Base-by-base conservation (phyloP, 2,797 vertebrate genomes). In the Galago senegalensis region DNA sequence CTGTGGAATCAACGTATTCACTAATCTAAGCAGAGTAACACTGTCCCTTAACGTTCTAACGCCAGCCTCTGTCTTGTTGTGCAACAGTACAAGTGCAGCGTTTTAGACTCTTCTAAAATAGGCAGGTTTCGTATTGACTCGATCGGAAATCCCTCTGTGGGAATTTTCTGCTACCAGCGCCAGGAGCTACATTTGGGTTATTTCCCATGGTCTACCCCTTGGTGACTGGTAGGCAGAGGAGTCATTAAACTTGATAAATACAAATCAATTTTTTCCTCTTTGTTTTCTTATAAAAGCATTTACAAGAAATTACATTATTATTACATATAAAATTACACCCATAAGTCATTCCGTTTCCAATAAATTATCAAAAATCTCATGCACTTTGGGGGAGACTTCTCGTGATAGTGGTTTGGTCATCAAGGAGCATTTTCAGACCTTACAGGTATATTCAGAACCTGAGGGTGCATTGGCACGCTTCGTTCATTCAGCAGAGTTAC, bases 101-200 rank as follows among this genome's bases (percentile, higher is more conserved):
- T 93, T 85, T 89, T 73, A 46, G 46, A 63, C 85, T 84, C 87
- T 21, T 95, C 56, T 80, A 82, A 80, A 85, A 73, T 83, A 63
- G 85, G 23, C 29, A 89, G 18, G 14, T 56, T 89, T 65, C 43
- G 3, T n/a, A n/a, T 69, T 69, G 31, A 60, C 18, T 58, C 67
- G 18, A 89, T 77, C n/a, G 43, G 86, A 73, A 85, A 29, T 80
- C 61, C 11, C 17, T 79, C n/a, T 18, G 37, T 63, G 63, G 63
- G 56, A 73, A 63, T 65, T 85, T 69, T 79, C 12, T 77, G 27
- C n/a, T 21, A 13, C 27, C 31, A 49, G 37, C 20, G 40, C 72
- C 49, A 49, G 40, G 65, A 92, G 56, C 80, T 92, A 73, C 43
- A 43, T 81, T 80, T 89, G 13, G 37, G 37, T 85, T 85, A 85